A percentile compares a stretch with the other conserved stretches of the same genome.
Conservation (phyloP, 2,797 vertebrate genomes). For the Bucorvus abyssinicus region DNA sequence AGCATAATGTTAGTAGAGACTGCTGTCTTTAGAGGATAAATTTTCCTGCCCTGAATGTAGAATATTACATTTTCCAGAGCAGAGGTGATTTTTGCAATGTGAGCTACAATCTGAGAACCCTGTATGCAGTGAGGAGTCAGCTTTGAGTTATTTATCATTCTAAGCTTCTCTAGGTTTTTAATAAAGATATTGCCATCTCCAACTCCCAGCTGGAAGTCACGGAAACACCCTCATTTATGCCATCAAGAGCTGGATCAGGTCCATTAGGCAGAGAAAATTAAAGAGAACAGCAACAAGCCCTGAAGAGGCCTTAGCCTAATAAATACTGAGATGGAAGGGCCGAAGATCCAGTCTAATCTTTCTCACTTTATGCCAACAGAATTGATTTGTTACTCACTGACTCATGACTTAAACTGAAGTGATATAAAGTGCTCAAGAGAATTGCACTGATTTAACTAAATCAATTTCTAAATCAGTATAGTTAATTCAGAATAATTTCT, state of each 20-base stretch:
- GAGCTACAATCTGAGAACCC: not conserved
- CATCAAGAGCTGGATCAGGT: slow-evolving; percentile 37
- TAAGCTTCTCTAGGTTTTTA: not conserved
- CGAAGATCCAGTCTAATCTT: slow-evolving; percentile 42
- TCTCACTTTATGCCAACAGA: slow-evolving; percentile 12
- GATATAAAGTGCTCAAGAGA: slow-evolving; percentile 18
- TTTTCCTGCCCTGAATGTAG: not conserved
- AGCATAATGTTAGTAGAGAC: not conserved
- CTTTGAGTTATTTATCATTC: not conserved
- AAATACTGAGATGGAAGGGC: slow-evolving; percentile 21
- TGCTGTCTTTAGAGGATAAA: not conserved
- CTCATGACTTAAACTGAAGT: slow-evolving; percentile 21
- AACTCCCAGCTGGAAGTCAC: slow-evolving; percentile 23
- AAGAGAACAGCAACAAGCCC: slow-evolving; percentile 51
- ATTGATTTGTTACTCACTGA: slow-evolving; percentile 49
- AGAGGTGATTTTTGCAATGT: not conserved
- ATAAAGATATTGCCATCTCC: slow-evolving; percentile 24
- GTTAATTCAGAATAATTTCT: not conserved
- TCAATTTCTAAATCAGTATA: not conserved
- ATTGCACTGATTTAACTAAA: not conserved
- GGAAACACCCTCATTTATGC: not conserved
- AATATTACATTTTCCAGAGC: not conserved
- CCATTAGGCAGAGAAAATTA: slow-evolving; percentile 61
- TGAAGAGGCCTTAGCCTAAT: slow-evolving; percentile 43
- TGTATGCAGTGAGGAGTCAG: not conserved